These are phyloP conservation scores for Lordiphosa stackelbergi DNA, from an alignment of 1,140 invertebrate genomes.

Conservation along the genomic window DNA sequence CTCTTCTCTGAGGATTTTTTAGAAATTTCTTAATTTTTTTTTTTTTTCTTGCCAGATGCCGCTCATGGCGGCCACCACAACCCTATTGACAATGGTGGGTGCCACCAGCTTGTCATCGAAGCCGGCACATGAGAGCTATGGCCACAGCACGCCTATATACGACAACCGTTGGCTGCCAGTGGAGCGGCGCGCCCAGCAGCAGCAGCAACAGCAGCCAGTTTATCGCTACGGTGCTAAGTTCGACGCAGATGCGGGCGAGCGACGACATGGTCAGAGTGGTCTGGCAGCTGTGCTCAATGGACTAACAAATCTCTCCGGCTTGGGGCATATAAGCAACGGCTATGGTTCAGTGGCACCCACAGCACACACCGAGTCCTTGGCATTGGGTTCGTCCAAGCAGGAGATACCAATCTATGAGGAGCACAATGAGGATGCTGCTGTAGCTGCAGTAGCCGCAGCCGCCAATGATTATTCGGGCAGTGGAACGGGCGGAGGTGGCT, in stretches of 20 bases:
- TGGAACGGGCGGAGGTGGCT: constrained; percentile 12
- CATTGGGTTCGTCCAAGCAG: constrained; percentile 52
- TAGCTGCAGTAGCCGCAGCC: constrained; percentile 51
- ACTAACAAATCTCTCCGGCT: constrained; percentile 67
- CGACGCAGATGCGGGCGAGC: constrained; percentile 13
- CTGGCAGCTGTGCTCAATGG: constrained; percentile 56
- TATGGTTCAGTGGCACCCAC: constrained; percentile 59
- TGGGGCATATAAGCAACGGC: constrained; percentile 67
- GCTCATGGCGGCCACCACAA: constrained; percentile 48
- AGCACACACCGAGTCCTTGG: constrained; percentile 48
- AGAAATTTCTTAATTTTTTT: constrained; percentile 23
- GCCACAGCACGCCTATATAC: constrained; percentile 35
- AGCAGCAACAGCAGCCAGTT: constrained; percentile 26
- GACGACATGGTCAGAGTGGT: constrained; percentile 26
- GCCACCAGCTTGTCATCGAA: constrained; percentile 6
- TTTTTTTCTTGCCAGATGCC: constrained; percentile 41
- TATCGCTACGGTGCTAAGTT: constrained; percentile 32
- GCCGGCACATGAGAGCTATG: constrained; percentile 21
- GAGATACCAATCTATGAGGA: constrained; percentile 76
- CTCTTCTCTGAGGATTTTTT: constrained; percentile 14
- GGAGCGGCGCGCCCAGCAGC: constrained; percentile 31
- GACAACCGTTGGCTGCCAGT: constrained; percentile 58
- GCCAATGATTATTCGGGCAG: constrained; percentile 26
- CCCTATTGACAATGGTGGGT: constrained; percentile 44
- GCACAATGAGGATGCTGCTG: constrained; percentile 68